Percentiles rank a stretch among this genome's conserved stretches.
phyloP scores from a whole-genome alignment of 1,140 invertebrate species.

The Pristionchus pacificus region DNA sequence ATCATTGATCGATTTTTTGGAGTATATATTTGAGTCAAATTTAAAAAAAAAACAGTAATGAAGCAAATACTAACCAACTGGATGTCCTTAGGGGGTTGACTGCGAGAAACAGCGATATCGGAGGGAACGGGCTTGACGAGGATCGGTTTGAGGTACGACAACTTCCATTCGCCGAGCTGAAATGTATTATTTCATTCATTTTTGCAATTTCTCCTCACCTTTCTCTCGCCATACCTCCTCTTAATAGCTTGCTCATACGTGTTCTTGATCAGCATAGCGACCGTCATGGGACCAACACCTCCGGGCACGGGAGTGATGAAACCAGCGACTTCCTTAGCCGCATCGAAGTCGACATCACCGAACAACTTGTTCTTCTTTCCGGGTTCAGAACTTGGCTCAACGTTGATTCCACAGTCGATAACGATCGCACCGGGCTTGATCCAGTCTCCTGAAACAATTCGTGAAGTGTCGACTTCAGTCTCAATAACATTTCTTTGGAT shows the following conservation, averaged over 20 bases:
- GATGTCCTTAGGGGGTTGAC: constrained; percentile 50
- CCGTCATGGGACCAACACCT: constrained; percentile 96
- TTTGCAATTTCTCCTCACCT: constrained; percentile 1
- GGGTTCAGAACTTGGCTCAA: constrained; percentile 62
- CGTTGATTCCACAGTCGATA: constrained; percentile 98
- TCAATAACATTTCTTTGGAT: not conserved
- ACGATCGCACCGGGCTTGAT: constrained; percentile 95
- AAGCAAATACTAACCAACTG: constrained; percentile 7
- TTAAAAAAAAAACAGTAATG: constrained; percentile 23
- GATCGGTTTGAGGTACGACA: constrained; percentile 28
- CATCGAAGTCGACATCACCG: constrained; percentile 86
- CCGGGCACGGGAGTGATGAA: constrained; percentile 95
- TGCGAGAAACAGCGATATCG: constrained; percentile 50
- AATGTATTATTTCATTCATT: not conserved
- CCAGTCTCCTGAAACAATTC: constrained; percentile 69
- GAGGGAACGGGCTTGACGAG: constrained; percentile 42
- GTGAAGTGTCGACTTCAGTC: too few species aligned
- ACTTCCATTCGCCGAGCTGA: constrained; percentile 27
- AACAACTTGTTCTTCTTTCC: constrained; percentile 65
- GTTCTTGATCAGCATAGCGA: constrained; percentile 94
- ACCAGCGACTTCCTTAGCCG: constrained; percentile 71
- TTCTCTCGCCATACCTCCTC: constrained; percentile 36
- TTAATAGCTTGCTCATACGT: constrained; percentile 69
- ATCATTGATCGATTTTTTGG: too few species aligned
- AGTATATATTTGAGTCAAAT: too few species aligned